Evolutionary conservation across 1,140 invertebrate genomes (phyloP), one percentile per base, ranked within the genome.

Genomic region (Drosophila tsacasi): DNA sequence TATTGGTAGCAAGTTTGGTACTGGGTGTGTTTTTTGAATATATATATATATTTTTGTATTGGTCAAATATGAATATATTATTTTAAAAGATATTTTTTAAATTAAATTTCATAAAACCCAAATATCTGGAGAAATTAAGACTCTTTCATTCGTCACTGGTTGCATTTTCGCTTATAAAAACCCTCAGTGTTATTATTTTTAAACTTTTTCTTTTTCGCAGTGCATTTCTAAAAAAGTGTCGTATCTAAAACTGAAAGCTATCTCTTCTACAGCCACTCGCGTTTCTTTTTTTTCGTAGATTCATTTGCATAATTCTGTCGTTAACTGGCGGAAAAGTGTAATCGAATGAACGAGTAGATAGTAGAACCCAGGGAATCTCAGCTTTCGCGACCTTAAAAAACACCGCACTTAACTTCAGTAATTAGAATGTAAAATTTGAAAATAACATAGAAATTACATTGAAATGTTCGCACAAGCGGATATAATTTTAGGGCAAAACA

Each of bases 241-340:
- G 15, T 61, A 42, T 61, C 67, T 19, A 40, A 42, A 42, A 30
- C 19, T n/a, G n/a, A 73, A 55, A 12, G 54, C 35, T 39, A 57
- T 73, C 39, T 39, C 27, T 27, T 23, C 30, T 37, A 27, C 37
- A 39, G 17, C 35, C 35, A 39, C 44, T 74, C 52, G 67, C 72
- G 67, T 76, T 76, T n/a, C n/a, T 50, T 60, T 52, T 67, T 62
- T 35, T 54, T 55, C 1, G 67, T 49, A 44, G 30, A 46, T 19
- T 86, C 60, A 86, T 86, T 86, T 87, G 64, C 79, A 87, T 86
- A 80, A 86, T 86, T 82, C 71, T 25, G 44, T 75, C 79, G 67
- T 86, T 86, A 86, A 86, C 76, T 79, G 83, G 79, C 83, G 76
- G 75, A 76, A 86, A 86, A 86, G 78, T 86, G 79, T 86, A 86